Evolutionary conservation across 2,113 vertebrate genomes (phyloP).

Genomic region (Sceloporus undulatus): DNA sequence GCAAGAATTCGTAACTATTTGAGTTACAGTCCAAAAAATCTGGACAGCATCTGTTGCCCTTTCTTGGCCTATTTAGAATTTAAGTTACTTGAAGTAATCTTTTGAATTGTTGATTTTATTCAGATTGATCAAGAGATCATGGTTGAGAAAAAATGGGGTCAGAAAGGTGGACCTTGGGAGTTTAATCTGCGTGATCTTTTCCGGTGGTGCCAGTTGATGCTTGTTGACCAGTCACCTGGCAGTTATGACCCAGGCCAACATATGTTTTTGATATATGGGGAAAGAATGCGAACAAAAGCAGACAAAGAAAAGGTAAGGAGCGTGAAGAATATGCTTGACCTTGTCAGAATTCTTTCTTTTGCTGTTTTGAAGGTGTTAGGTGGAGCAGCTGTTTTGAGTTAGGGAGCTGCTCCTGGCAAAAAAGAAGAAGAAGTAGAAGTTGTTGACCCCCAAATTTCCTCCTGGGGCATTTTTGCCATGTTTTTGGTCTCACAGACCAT

Average conservation of each 20-base stretch:
- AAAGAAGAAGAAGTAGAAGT: neutral
- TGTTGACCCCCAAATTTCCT: neutral
- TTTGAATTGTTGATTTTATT: constrained; percentile 32
- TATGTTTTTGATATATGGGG: constrained; percentile 90
- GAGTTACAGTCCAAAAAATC: neutral
- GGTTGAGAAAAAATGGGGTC: constrained; percentile 91
- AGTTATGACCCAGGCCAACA: constrained; percentile 94
- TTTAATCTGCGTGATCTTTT: constrained; percentile 97
- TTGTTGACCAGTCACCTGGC: constrained; percentile 91
- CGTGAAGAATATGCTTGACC: neutral
- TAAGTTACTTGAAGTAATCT: neutral
- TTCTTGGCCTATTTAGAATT: neutral
- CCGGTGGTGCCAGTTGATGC: constrained; percentile 98
- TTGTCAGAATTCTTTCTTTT: neutral
- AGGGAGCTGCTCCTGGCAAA: neutral
- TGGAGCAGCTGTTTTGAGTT: too few species aligned
- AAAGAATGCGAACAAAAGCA: constrained; percentile 90
- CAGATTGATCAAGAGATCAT: constrained; percentile 91
- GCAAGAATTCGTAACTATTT: neutral
- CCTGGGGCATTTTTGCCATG: neutral
- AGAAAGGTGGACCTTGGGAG: constrained; percentile 96
- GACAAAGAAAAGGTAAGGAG: constrained; percentile 88
- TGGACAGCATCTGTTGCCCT: neutral
- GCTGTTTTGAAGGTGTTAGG: neutral
- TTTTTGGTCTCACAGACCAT: too few species aligned